A percentile compares a stretch with the other conserved stretches of the same genome.
Evolutionary conservation across 2,113 vertebrate genomes (phyloP).

Genomic region (Epinephelus moara): DNA sequence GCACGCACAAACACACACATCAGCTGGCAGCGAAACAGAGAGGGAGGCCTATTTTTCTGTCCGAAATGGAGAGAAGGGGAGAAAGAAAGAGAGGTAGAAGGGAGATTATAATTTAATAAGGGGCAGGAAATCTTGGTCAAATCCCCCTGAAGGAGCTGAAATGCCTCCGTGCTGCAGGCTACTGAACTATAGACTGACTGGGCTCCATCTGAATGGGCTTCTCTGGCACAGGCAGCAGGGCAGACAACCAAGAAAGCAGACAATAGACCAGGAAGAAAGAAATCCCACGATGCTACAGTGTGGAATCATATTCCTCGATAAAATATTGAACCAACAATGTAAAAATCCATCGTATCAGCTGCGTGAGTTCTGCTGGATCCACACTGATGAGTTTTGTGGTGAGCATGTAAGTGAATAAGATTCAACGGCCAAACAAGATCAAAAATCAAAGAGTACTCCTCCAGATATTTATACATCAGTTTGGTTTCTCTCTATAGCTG

Average conservation of each 20-base stretch:
- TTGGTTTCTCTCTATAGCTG: neutral
- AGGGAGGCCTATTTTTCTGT: conserved; percentile 64
- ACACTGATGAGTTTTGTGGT: neutral
- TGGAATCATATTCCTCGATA: conserved; percentile 3
- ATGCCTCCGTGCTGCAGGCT: conserved; percentile 77
- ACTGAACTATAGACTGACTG: conserved; percentile 61
- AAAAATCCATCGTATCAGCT: conserved; percentile 16
- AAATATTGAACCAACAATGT: conserved; percentile 20
- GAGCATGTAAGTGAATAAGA: neutral
- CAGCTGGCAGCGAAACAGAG: conserved; percentile 72
- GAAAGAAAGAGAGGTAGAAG: conserved; percentile 66
- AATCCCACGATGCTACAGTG: conserved; percentile 27
- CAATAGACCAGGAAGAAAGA: conserved; percentile 47
- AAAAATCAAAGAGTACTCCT: neutral
- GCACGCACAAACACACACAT: conserved; percentile 61
- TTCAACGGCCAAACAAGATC: neutral
- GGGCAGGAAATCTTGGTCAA: conserved; percentile 85
- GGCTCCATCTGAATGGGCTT: conserved; percentile 71
- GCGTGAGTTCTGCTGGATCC: neutral
- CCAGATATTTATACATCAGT: neutral
- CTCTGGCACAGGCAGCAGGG: conserved; percentile 53
- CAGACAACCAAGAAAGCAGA: conserved; percentile 47
- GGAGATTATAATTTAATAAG: conserved; percentile 88
- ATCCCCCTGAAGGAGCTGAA: conserved; percentile 81
- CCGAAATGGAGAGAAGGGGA: conserved; percentile 59